These are phyloP conservation scores for Megaptera novaeangliae DNA, from an alignment of 2,113 vertebrate species.

Conservation along the genomic window DNA sequence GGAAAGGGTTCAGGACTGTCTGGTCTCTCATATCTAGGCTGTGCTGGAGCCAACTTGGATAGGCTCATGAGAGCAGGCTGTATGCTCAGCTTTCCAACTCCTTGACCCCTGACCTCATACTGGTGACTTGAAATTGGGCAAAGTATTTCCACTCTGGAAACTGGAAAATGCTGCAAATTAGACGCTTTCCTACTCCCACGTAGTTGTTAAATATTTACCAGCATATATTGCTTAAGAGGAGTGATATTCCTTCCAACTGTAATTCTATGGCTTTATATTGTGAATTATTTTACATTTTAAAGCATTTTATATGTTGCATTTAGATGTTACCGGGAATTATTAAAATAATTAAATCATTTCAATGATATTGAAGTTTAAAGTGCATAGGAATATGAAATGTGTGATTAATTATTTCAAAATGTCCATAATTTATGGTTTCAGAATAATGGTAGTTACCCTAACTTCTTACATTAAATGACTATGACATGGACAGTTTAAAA, in stretches of 20 bases:
- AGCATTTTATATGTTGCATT: background rate
- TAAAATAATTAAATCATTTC: constrained; percentile 4
- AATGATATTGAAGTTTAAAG: constrained; percentile 21
- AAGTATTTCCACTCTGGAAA: background rate
- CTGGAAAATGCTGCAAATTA: background rate
- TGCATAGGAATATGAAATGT: background rate
- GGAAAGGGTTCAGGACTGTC: background rate
- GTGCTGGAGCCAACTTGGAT: background rate
- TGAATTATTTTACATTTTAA: background rate
- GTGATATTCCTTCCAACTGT: background rate
- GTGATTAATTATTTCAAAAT: constrained; percentile 1
- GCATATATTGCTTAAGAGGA: background rate
- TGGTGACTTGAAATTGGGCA: background rate
- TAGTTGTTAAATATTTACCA: background rate
- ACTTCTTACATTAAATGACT: background rate
- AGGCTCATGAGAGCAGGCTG: background rate
- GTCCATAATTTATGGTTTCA: constrained; percentile 4
- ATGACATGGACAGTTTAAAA: background rate
- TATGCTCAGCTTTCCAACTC: too few relatives aligned
- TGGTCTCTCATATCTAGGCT: background rate
- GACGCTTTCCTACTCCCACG: too few relatives aligned
- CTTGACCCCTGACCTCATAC: background rate
- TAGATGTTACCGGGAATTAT: constrained; percentile 22
- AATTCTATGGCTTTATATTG: background rate
- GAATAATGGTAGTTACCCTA: constrained; percentile 10